Percentiles rank a stretch among this genome's conserved stretches.
These are phyloP conservation scores for Melanotaenia nigrans DNA, from an alignment of 2,797 vertebrate species.

Conservation along the genomic window DNA sequence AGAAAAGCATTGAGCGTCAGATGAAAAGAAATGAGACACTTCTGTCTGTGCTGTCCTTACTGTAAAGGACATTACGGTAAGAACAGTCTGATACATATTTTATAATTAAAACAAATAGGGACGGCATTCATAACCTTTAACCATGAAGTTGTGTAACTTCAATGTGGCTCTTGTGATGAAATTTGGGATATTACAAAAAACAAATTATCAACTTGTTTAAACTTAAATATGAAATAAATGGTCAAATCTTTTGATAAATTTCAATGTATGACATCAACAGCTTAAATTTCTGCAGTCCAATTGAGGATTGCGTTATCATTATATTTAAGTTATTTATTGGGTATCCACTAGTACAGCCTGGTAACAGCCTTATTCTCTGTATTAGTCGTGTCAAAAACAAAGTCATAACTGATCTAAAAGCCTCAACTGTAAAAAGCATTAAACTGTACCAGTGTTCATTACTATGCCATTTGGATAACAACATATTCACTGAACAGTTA, in stretches of 20 bases:
- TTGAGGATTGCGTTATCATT: not conserved
- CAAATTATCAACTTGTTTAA: not conserved
- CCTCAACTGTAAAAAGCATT: not conserved
- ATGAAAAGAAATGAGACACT: conserved; percentile 6
- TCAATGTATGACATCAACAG: not conserved
- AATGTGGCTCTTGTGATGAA: not conserved
- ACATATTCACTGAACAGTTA: too few species aligned
- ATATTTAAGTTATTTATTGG: not conserved
- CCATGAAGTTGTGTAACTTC: not conserved
- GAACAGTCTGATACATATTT: not conserved
- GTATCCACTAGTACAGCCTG: not conserved
- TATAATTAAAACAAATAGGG: not conserved
- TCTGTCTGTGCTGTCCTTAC: too few species aligned
- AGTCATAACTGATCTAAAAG: not conserved
- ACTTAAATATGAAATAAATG: too few species aligned
- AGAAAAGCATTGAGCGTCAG: not conserved
- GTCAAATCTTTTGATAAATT: not conserved
- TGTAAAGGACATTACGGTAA: not conserved
- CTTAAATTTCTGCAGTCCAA: not conserved
- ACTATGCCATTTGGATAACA: not conserved
- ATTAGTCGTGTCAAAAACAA: not conserved
- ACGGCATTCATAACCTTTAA: not conserved
- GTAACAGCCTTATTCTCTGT: conserved; percentile 1
- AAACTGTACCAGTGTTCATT: not conserved
- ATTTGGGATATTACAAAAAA: too few species aligned